These are phyloP conservation scores for Stenurella melanura DNA, from an alignment of 2,888 invertebrate genomes.

Conservation along the genomic window DNA sequence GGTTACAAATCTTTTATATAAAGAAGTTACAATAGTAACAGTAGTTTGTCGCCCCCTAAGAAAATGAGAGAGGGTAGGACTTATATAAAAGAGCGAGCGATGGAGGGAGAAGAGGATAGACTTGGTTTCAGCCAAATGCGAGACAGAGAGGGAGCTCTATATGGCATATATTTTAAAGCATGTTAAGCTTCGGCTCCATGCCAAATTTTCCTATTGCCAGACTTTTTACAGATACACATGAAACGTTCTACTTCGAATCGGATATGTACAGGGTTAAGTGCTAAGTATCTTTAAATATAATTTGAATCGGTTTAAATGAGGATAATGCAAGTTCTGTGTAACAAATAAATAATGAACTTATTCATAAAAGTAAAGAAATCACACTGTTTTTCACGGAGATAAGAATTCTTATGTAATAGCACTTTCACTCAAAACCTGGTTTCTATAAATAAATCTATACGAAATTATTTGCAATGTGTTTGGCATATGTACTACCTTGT, in stretches of 20 bases:
- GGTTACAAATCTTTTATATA: slow-evolving; percentile 61
- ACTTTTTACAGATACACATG: slow-evolving; percentile 58
- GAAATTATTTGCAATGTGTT: no score
- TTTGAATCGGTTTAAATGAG: neutral
- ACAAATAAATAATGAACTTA: neutral
- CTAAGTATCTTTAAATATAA: slow-evolving; percentile 17
- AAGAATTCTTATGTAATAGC: no score
- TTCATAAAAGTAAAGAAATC: no score
- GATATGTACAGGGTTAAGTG: slow-evolving; percentile 38
- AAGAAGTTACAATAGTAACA: slow-evolving; percentile 58
- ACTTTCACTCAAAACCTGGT: no score
- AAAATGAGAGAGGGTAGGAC: slow-evolving; percentile 45
- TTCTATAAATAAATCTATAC: no score
- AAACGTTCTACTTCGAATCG: slow-evolving; percentile 52
- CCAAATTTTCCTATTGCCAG: slow-evolving; percentile 62
- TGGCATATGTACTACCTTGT: no score
- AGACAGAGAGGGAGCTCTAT: slow-evolving; percentile 30
- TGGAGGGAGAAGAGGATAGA: slow-evolving; percentile 2
- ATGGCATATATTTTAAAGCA: slow-evolving; percentile 59
- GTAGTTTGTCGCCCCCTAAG: slow-evolving; percentile 56
- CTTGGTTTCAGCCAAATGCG: neutral
- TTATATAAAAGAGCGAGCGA: slow-evolving; percentile 13
- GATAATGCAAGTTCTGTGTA: neutral
- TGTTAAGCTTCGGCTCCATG: slow-evolving; percentile 59
- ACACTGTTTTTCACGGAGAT: no score